Evolutionary conservation across 2,888 invertebrate genomes (phyloP).

Genomic region (Campopleginae sp.): DNA sequence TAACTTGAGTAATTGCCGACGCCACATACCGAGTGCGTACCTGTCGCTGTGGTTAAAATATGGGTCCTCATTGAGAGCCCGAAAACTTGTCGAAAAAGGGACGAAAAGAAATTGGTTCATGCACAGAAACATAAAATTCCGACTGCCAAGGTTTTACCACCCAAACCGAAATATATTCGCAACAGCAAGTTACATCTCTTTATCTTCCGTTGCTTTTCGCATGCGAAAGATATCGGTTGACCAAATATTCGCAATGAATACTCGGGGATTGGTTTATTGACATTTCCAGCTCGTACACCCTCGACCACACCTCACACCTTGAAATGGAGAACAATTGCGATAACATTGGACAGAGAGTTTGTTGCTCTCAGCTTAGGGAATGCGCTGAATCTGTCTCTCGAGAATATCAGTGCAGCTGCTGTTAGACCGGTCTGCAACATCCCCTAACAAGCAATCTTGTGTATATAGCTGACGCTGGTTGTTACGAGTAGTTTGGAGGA

Average conservation of each 20-base stretch:
- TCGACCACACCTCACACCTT: constrained; percentile 11
- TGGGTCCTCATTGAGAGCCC: neutral
- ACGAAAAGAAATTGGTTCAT: neutral
- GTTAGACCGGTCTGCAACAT: constrained; percentile 46
- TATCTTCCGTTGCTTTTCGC: neutral
- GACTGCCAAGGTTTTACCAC: neutral
- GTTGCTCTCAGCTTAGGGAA: constrained; percentile 41
- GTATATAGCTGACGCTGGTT: constrained; percentile 13
- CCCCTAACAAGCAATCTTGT: constrained; percentile 46
- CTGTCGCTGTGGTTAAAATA: neutral
- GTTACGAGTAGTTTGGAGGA: constrained; percentile 36
- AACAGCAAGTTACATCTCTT: neutral
- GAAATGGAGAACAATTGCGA: constrained; percentile 25
- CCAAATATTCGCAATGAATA: neutral
- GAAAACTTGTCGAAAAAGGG: neutral
- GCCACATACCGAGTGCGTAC: neutral
- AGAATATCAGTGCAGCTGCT: constrained; percentile 46
- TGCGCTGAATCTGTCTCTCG: constrained; percentile 44
- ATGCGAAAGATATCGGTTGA: neutral
- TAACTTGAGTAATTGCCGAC: neutral
- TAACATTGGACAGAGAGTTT: constrained; percentile 47
- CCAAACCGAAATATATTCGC: neutral
- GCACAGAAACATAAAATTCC: neutral
- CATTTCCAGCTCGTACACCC: neutral
- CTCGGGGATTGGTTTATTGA: constrained; percentile 9